Evolutionary conservation across 2,797 vertebrate species (phyloP).

Genomic region (Tokudaia tokunoshimensis): DNA sequence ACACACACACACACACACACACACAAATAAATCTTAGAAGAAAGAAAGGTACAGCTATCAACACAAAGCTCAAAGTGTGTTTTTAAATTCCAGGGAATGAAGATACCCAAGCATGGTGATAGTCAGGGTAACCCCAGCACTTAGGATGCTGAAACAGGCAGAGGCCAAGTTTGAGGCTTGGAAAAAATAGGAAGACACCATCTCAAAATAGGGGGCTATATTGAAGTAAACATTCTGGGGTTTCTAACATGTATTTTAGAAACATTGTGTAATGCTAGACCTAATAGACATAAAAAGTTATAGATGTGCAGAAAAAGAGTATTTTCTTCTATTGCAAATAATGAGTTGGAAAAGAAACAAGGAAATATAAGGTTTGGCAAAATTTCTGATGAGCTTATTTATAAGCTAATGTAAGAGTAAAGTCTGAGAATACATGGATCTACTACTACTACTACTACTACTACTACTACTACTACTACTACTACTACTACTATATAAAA

Average conservation of each 20-base stretch:
- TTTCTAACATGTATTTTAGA: constrained; percentile 3
- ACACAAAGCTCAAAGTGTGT: not conserved
- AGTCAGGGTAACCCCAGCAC: not conserved
- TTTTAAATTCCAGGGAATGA: constrained; percentile 51
- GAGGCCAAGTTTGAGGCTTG: not conserved
- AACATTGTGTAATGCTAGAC: not conserved
- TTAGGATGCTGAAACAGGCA: not conserved
- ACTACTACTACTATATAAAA: too few species aligned
- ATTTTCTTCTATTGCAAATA: constrained; percentile 34
- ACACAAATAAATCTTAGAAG: not conserved
- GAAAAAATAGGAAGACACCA: too few species aligned
- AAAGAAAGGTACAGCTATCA: not conserved
- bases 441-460: not conserved
- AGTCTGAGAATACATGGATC: not conserved
- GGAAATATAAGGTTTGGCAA: constrained; percentile 30
- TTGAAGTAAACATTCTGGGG: not conserved
- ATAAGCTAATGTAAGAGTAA: constrained; percentile 41
- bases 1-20: not conserved
- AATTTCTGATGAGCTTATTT: constrained; percentile 37
- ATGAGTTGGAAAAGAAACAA: constrained; percentile 31
- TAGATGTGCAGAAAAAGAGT: not conserved
- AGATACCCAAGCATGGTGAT: not conserved
- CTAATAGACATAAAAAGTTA: constrained; percentile 22
- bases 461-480: too few species aligned
- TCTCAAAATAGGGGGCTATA: not conserved